Conservation (phyloP, 2,797 vertebrate genomes). For the Sciurus vulgaris region DNA sequence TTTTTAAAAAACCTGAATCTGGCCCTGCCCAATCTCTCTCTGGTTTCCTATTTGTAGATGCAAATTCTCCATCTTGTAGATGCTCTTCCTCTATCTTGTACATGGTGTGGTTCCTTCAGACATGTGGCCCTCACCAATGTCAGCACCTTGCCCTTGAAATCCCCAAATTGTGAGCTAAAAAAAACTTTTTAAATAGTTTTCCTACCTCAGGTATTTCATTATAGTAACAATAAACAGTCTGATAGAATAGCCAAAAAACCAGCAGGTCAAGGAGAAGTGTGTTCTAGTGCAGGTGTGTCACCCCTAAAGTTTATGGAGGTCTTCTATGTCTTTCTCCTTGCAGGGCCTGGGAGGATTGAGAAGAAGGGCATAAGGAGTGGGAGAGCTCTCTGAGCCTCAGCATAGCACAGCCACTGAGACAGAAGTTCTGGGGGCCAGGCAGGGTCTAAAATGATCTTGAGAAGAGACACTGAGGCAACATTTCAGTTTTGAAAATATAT, state of each 20-base stretch:
- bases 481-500: background rate
- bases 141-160: background rate
- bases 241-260: background rate
- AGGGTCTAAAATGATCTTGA: background rate
- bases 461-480: background rate
- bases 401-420: background rate
- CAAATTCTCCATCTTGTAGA: background rate
- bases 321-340: background rate
- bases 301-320: background rate
- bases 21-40: background rate
- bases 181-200: background rate
- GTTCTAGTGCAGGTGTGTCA: background rate
- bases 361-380: fast-evolving
- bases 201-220: background rate
- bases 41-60: background rate
- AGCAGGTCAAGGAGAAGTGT: background rate
- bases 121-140: background rate
- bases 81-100: too few relatives aligned
- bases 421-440: background rate
- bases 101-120: background rate
- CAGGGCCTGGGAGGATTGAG: background rate
- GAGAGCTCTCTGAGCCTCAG: background rate
- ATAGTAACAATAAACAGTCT: too few relatives aligned
- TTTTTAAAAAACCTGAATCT: too few relatives aligned
- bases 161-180: background rate